Base-by-base conservation (phyloP, 2,888 invertebrate species). In the Caenorhabditis afra region DNA sequence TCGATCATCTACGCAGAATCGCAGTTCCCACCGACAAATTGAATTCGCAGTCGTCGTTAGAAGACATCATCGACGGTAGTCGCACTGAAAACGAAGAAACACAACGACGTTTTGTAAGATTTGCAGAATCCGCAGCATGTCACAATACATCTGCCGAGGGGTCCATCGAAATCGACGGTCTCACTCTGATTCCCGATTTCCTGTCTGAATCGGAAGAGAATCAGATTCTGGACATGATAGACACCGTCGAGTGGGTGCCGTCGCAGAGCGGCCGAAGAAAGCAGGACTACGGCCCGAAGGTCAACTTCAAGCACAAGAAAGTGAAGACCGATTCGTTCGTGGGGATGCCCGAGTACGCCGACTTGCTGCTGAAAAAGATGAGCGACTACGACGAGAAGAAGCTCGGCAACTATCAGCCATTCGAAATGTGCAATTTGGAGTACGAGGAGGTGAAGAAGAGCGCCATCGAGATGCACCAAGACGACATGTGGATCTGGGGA, bases 401-500 rank as follows among this genome's bases (percentile, higher is more conserved):
- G 37, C 55, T 71, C 16, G 78, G 80, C 22, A 68, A 85, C 47
- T 90, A 90, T 71, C 83, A 82, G 62, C 88, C 90, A 3, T 86
- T 97, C 65, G 97, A 99, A 90, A 95, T 98, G 90, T 99, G 99
- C 91, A 95, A 96, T 59, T 92, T 99, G 81, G 98, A 99, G 90
- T 99, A 99, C 91, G 93, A 94, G 84, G 94, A 85, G 49, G 67
- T 71, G 50, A 85, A 86, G 45, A 97, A 97, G 0, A 95, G 98
- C 0, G 95, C 95, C 1, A 99, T 99, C 84, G 98, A 98, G 91
- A 95, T 97, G 12, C 99, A 99, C 90, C 95, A 97, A 85, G 99
- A 99, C 91, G 99, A 99, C 89, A 95, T 95, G 90, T 99, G 99
- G 99, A 93, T 99, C 74, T 99, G 99, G 99, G 99, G 99, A 7